phyloP scores from a whole-genome alignment of 2,888 invertebrate genomes.

The Volucella inflata region DNA sequence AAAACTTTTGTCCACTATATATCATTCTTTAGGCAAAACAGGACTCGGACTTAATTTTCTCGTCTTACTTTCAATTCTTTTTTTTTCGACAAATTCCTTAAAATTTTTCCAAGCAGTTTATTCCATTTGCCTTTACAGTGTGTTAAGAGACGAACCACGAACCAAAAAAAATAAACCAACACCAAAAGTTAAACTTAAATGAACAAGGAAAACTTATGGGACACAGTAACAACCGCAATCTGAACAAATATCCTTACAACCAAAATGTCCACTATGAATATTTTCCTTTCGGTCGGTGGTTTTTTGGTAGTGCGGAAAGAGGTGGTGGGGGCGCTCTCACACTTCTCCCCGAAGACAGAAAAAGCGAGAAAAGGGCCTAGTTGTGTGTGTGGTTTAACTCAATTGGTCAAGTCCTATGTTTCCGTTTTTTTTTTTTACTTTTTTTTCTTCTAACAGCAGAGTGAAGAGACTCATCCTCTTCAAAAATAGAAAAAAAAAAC shows the following conservation, averaged over 20 bases:
- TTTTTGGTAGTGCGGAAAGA: conserved; percentile 2
- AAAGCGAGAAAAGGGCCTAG: conserved; percentile 55
- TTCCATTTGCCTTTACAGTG: conserved; percentile 63
- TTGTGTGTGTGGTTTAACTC: conserved; percentile 65
- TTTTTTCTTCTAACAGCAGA: conserved; percentile 3
- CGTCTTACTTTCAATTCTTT: conserved; percentile 34
- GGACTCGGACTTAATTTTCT: conserved; percentile 64
- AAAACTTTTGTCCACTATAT: conserved; percentile 70
- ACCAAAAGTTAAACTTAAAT: conserved; percentile 67
- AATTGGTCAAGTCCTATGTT: conserved; percentile 62
- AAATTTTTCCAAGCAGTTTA: conserved; percentile 63
- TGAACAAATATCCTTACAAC: conserved; percentile 68
- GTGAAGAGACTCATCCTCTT: conserved; percentile 20
- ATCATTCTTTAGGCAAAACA: conserved; percentile 65
- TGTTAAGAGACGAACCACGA: conserved; percentile 20
- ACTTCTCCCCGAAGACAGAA: not conserved
- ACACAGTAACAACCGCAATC: conserved; percentile 72
- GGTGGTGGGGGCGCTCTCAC: not conserved
- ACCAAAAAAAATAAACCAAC: conserved; percentile 19
- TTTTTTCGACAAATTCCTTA: not conserved
- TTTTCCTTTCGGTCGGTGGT: conserved; percentile 33
- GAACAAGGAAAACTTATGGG: conserved; percentile 69
- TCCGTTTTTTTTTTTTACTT: conserved; percentile 2
- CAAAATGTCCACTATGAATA: conserved; percentile 67
- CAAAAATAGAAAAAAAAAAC: conserved; percentile 48